phyloP scores from a whole-genome alignment of 2,113 vertebrate genomes.

The Sturnira hondurensis region DNA sequence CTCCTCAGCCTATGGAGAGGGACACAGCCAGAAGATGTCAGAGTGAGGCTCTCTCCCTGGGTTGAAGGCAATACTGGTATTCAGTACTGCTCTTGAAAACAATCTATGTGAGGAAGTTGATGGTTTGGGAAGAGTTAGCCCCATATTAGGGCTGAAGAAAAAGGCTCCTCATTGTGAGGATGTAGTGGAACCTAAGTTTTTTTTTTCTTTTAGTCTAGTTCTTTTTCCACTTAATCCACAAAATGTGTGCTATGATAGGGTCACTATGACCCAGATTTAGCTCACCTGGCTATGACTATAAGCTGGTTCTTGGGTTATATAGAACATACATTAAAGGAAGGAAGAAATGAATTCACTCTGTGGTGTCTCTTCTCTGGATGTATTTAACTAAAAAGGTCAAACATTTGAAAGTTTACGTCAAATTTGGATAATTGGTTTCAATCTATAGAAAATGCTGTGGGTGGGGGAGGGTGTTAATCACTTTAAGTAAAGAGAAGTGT shows the following conservation, averaged over 20 bases:
- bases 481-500: neutral
- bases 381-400: neutral
- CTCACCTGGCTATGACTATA: neutral
- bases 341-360: neutral
- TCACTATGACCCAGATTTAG: neutral
- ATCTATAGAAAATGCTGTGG: neutral
- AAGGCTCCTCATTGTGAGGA: neutral
- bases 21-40: neutral
- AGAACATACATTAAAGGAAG: neutral
- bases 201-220: neutral
- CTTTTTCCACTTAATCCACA: constrained; percentile 1
- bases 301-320: neutral
- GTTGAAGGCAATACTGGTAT: neutral
- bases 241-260: neutral
- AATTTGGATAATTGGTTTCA: constrained; percentile 30
- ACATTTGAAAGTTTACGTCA: constrained; percentile 31
- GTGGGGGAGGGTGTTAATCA: neutral
- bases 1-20: neutral
- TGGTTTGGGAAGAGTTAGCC: neutral
- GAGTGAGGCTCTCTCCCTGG: neutral
- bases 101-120: neutral
- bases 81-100: neutral
- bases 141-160: neutral
- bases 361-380: neutral
- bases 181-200: neutral